A percentile compares a stretch with the other conserved stretches of the same genome.
phyloP scores from a whole-genome alignment of 2,797 vertebrate genomes.

The Sarcophilus harrisii region DNA sequence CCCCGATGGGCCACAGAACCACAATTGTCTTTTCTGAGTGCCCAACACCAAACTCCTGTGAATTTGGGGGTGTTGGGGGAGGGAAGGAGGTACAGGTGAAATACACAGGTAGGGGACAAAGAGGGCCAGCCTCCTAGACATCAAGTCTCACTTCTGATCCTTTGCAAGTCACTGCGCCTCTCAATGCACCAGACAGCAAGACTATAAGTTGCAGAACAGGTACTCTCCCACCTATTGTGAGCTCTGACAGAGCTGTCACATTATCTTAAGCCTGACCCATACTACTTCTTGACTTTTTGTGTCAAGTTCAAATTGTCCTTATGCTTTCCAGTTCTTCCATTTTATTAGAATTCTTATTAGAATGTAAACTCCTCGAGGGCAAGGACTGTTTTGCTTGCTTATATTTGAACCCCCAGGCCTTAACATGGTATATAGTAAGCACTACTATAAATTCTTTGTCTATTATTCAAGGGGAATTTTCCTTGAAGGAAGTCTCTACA shows the following conservation, averaged over 20 bases:
- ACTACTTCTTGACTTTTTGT: not conserved
- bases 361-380: not conserved
- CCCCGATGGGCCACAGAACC: not conserved
- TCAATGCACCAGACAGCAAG: not conserved
- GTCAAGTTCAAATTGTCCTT: not conserved
- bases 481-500: not conserved
- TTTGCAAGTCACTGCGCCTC: not conserved
- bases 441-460: not conserved
- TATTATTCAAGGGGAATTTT: not conserved
- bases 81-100: conserved; percentile 3
- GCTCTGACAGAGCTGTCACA: not conserved
- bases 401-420: not conserved
- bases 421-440: not conserved
- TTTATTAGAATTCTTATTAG: not conserved
- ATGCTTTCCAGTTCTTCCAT: not conserved
- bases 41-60: not conserved
- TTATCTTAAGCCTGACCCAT: not conserved
- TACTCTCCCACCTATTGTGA: not conserved
- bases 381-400: not conserved
- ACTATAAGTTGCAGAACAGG: not conserved
- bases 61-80: not conserved
- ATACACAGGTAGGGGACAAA: not conserved
- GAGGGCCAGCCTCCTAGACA: not conserved
- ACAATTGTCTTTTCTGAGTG: not conserved
- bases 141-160: not conserved